These are phyloP conservation scores for Xestia rhomboidea DNA, from an alignment of 2,888 invertebrate genomes.

Conservation along the genomic window DNA sequence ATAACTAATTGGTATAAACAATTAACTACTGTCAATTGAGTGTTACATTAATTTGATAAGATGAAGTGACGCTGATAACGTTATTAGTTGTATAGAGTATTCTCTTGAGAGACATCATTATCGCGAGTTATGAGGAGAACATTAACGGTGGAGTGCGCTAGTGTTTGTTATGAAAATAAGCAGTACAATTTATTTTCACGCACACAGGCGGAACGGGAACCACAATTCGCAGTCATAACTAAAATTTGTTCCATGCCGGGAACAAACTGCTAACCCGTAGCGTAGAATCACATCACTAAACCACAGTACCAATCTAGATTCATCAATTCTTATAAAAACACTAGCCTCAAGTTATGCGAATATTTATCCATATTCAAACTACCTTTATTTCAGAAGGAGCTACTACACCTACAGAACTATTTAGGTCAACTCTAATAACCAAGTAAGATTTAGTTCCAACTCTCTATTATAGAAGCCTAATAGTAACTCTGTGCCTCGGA, in stretches of 20 bases:
- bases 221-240: background rate
- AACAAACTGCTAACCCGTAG: background rate
- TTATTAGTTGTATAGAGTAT: background rate
- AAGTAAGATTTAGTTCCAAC: constrained; percentile 7
- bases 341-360: background rate
- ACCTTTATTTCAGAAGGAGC: background rate
- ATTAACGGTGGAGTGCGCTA: background rate
- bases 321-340: background rate
- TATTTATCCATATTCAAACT: background rate
- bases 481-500: background rate
- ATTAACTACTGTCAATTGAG: constrained; percentile 38
- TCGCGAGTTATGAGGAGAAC: background rate
- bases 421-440: constrained; percentile 25
- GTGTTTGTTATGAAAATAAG: background rate
- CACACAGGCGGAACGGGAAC: background rate
- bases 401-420: constrained; percentile 4
- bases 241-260: background rate
- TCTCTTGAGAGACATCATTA: constrained; percentile 17
- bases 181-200: background rate
- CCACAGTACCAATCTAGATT: background rate
- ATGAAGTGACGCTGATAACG: constrained; percentile 12
- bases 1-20: constrained; percentile 30
- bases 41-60: constrained; percentile 27
- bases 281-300: background rate
- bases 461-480: background rate